A percentile compares a stretch with the other conserved stretches of the same genome.
These are phyloP conservation scores for Antheraea pernyi DNA, from an alignment of 1,140 invertebrate genomes.

Conservation along the genomic window DNA sequence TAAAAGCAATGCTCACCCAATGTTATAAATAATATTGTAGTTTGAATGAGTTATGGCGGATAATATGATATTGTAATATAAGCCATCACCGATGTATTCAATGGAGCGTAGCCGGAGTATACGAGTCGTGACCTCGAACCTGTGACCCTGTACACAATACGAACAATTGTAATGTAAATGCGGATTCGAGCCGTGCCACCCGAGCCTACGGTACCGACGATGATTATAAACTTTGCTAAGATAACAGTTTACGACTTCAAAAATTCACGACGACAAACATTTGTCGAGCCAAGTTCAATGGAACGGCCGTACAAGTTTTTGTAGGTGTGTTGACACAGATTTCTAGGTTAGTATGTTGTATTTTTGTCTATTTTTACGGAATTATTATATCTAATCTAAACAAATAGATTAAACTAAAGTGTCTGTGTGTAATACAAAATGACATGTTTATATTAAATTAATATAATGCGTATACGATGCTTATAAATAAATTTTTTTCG, in stretches of 20 bases:
- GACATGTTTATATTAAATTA: no score
- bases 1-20: no score
- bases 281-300: not conserved
- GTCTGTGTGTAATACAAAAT: no score
- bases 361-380: no score
- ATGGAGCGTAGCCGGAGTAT: constrained; percentile 36
- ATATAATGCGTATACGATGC: no score
- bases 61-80: constrained; percentile 18
- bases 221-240: not conserved
- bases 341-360: not conserved
- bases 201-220: constrained; percentile 32
- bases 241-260: not conserved
- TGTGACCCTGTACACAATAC: constrained; percentile 56
- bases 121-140: constrained; percentile 55
- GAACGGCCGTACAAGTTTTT: not conserved
- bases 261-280: not conserved
- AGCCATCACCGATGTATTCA: constrained; percentile 24
- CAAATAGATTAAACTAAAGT: no score
- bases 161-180: constrained; percentile 61
- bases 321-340: not conserved
- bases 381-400: no score
- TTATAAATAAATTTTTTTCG: no score
- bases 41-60: constrained; percentile 11
- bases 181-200: constrained; percentile 39
- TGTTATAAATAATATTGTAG: not conserved